Conservation (phyloP, 2,888 invertebrate genomes). For the Petrolisthes cinctipes region DNA sequence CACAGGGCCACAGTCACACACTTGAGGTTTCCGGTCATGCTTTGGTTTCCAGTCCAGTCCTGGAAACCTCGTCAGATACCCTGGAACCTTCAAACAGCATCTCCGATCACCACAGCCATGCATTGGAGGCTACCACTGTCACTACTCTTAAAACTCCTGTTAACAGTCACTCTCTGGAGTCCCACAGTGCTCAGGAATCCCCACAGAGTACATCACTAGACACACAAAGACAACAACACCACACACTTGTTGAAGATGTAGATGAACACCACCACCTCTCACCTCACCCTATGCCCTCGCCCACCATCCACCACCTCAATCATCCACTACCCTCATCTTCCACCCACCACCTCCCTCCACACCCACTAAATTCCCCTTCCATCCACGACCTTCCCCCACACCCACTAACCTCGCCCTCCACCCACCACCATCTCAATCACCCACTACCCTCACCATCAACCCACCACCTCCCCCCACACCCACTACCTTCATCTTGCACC, state of each 20-base stretch:
- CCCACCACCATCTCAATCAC: not conserved
- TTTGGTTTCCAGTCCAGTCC: conserved; percentile 17
- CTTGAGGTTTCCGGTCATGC: conserved; percentile 9
- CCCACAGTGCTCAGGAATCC: conserved; percentile 7
- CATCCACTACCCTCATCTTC: not conserved
- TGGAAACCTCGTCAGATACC: not conserved
- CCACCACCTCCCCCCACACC: conserved; percentile 4
- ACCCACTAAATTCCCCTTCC: not conserved
- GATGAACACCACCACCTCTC: too few relatives aligned
- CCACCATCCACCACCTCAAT: not conserved
- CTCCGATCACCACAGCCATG: conserved; percentile 3
- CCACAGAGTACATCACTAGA: conserved; percentile 1
- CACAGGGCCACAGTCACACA: conserved; percentile 4
- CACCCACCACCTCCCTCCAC: not conserved
- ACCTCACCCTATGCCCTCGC: too few relatives aligned
- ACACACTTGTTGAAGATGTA: not conserved
- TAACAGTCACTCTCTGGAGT: conserved; percentile 8
- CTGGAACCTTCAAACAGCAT: not conserved
- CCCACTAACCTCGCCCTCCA: conserved; percentile 15
- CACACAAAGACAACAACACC: not conserved
- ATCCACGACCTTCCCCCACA: not conserved
- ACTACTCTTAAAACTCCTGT: not conserved
- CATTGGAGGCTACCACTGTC: not conserved
- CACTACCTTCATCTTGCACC: conserved; percentile 5
- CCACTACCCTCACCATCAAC: not conserved